Percentiles rank a stretch among this genome's conserved stretches.
phyloP scores from a whole-genome alignment of 2,113 vertebrate genomes.

The Rhagologus leucostigma region DNA sequence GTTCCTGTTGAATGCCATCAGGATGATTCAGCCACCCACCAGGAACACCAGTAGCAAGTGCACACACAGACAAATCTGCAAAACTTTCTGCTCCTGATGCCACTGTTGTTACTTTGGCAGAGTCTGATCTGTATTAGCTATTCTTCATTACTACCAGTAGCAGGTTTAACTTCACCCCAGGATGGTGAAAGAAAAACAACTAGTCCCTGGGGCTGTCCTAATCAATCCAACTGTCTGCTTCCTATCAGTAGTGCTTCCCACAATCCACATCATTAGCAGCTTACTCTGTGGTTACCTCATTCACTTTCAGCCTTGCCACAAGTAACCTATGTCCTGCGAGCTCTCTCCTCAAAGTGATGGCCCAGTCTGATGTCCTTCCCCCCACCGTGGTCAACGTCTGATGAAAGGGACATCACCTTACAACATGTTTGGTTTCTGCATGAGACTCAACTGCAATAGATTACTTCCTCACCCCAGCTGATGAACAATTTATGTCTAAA shows the following conservation, averaged over 20 bases:
- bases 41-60: slow-evolving; percentile 80
- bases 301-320: background rate
- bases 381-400: background rate
- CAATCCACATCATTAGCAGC: slow-evolving; percentile 15
- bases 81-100: slow-evolving; percentile 71
- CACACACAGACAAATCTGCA: slow-evolving; percentile 69
- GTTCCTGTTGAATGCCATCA: slow-evolving; percentile 85
- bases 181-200: background rate
- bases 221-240: background rate
- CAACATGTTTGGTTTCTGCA: background rate
- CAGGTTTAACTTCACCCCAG: slow-evolving; percentile 30
- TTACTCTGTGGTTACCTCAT: slow-evolving; percentile 5
- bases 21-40: slow-evolving; percentile 86
- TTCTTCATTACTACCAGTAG: slow-evolving; percentile 39
- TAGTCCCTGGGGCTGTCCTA: background rate
- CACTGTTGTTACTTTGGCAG: slow-evolving; percentile 50
- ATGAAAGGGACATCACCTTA: background rate
- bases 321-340: background rate
- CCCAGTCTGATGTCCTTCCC: background rate
- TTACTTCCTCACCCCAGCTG: background rate
- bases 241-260: background rate
- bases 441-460: background rate
- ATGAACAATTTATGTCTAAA: slow-evolving; percentile 12
- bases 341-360: background rate
- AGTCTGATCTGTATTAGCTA: slow-evolving; percentile 45